Percentiles rank a stretch among this genome's conserved stretches.
Evolutionary conservation across 2,797 vertebrate species (phyloP).

Genomic region (Danio kyathit): DNA sequence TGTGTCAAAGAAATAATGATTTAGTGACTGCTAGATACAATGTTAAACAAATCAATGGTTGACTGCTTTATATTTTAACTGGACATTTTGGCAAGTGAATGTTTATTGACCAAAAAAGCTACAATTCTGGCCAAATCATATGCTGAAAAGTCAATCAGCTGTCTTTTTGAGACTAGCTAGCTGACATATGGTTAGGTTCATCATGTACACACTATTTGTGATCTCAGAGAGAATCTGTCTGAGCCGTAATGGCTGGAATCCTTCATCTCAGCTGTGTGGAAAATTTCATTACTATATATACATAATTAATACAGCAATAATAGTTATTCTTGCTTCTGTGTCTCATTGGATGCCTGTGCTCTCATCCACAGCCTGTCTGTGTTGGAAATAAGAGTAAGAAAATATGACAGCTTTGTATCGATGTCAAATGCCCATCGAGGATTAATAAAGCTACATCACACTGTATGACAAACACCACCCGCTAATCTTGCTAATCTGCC

Average conservation of each 20-base stretch:
- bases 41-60: not conserved
- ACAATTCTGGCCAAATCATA: not conserved
- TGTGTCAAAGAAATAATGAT: not conserved
- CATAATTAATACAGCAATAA: slow-evolving; percentile 62
- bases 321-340: slow-evolving; percentile 56
- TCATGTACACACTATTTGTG: slow-evolving; percentile 7
- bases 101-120: not conserved
- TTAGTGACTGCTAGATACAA: not conserved
- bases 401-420: not conserved
- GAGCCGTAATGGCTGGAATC: slow-evolving; percentile 51
- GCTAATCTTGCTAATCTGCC: slow-evolving; percentile 9
- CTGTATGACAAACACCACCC: not conserved
- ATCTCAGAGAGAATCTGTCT: slow-evolving; percentile 52
- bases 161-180: not conserved
- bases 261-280: slow-evolving; percentile 55
- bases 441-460: slow-evolving; percentile 19
- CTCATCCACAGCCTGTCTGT: slow-evolving; percentile 3
- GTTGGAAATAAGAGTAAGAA: slow-evolving; percentile 25
- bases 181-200: not conserved
- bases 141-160: not conserved
- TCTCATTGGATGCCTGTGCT: slow-evolving; percentile 35
- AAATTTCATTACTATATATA: slow-evolving; percentile 56
- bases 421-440: slow-evolving; percentile 33
- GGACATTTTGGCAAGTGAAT: no score
- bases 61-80: not conserved